A percentile compares a stretch with the other conserved stretches of the same genome.
These are phyloP conservation scores for Cancer borealis DNA, from an alignment of 2,888 invertebrate species.

Conservation along the genomic window DNA sequence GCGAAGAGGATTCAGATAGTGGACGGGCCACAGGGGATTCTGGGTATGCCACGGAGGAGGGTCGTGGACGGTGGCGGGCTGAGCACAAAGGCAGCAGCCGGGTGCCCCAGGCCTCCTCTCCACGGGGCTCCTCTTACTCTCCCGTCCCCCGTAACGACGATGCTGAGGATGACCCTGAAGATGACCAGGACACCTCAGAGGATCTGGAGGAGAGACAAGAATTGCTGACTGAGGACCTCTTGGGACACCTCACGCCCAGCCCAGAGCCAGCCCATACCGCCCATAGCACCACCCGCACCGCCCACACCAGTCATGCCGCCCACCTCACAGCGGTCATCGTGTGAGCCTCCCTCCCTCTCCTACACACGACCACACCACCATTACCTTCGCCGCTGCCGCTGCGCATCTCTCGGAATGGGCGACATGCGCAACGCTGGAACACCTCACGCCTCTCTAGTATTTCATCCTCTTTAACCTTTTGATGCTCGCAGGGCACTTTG, in stretches of 20 bases:
- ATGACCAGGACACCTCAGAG: constrained; percentile 79
- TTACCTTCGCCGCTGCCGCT: background rate
- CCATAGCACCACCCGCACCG: constrained; percentile 54
- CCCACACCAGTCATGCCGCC: constrained; percentile 63
- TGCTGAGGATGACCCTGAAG: constrained; percentile 70
- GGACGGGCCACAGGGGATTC: constrained; percentile 76
- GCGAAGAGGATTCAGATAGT: constrained; percentile 76
- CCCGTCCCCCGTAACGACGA: constrained; percentile 71
- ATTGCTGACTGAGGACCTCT: constrained; percentile 79
- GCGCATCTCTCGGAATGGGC: background rate
- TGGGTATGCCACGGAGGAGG: constrained; percentile 75
- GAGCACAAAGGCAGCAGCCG: constrained; percentile 60
- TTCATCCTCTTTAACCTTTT: background rate
- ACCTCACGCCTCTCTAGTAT: constrained; percentile 15
- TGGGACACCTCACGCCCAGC: constrained; percentile 72
- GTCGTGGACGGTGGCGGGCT: constrained; percentile 60
- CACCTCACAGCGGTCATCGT: constrained; percentile 71
- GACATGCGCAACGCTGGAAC: background rate
- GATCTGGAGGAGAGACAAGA: constrained; percentile 81
- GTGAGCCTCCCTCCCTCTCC: constrained; percentile 54
- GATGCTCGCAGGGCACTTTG: background rate
- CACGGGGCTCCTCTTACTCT: constrained; percentile 68
- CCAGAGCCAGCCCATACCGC: constrained; percentile 68
- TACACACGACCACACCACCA: constrained; percentile 13
- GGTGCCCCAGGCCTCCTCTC: constrained; percentile 52